Percentiles rank a stretch among this genome's conserved stretches.
Conservation (phyloP, 2,888 invertebrate species). For the Bombylius discolor region DNA sequence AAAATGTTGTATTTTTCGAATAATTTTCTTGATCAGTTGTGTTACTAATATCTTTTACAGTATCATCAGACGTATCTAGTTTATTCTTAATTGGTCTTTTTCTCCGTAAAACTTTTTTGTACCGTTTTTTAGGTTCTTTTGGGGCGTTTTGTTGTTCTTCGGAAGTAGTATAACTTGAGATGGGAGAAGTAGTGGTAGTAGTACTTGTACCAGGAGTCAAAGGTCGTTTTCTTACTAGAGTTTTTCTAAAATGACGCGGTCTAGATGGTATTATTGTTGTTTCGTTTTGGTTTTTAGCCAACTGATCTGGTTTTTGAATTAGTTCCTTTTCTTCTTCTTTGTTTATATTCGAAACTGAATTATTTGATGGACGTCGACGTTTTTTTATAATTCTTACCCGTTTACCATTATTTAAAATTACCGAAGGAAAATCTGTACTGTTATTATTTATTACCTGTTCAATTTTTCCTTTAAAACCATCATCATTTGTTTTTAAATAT, state of each 20-base stretch:
- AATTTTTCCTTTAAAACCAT: constrained; percentile 14
- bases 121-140: not conserved
- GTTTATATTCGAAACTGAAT: not conserved
- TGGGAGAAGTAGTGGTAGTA: not conserved
- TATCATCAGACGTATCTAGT: no score
- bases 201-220: not conserved
- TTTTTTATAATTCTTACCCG: constrained; percentile 7
- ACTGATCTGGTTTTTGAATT: no score
- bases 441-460: not conserved
- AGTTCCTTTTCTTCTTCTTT: no score
- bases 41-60: no score
- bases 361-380: constrained; percentile 2
- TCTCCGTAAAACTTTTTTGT: not conserved
- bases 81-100: not conserved
- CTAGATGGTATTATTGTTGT: not conserved
- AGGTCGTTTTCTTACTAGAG: constrained; percentile 5
- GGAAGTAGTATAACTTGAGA: not conserved
- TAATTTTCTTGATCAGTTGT: no score
- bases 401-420: not conserved
- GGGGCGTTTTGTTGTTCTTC: not conserved
- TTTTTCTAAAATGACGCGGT: not conserved
- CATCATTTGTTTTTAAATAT: not conserved
- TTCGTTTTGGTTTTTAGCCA: not conserved
- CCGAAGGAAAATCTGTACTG: not conserved
- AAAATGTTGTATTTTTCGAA: not conserved